Evolutionary conservation across 2,797 vertebrate genomes (phyloP), one percentile per base, ranked within the genome.

Genomic region (Ficedula albicollis): DNA sequence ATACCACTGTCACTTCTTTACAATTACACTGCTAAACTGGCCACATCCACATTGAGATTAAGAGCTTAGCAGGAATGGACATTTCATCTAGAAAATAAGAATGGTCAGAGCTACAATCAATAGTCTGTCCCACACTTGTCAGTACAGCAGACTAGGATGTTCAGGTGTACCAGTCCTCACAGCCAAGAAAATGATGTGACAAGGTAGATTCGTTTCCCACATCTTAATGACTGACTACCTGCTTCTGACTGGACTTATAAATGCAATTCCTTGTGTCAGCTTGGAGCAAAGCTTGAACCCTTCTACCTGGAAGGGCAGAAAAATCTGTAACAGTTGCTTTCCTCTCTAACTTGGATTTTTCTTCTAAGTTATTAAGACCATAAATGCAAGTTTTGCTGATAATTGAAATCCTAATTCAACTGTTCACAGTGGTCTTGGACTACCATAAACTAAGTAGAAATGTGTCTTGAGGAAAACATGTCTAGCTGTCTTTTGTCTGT

Each of bases 11-110:
- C 75, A 80, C 54, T 68, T 84, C 84, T 92, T 90, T 80, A 92
- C 82, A 94, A 78, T 52, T 75, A 41, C 79, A 46, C 26, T 67
- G 41, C 84, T 92, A 87, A 94, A 93, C 79, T 83, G 75, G 26
- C 54, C 87, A 81, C 73, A 93, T 85, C 95, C 87, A 44, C 95
- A 62, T 21, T 68, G 92, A 96, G 95, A 94, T 95, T 90, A 97
- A 94, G 64, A 89, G 92, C 58, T 97, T 94, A 96, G 58, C 36
- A 77, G 92, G 62, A 95, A 85, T 72, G 79, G 87, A 87, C 89
- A 72, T 95, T 94, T 96, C 74, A 93, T 81, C 76, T 93, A 41
- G 79, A 90, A 96, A 93, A 96, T 84, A 96, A 93, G 69, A 89
- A 62, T 85, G 82, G 84, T 30, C 72, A 89, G 86, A 91, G 39